Evolutionary conservation across 1,140 invertebrate genomes (phyloP).

Genomic region (Apocrypta bakeri): DNA sequence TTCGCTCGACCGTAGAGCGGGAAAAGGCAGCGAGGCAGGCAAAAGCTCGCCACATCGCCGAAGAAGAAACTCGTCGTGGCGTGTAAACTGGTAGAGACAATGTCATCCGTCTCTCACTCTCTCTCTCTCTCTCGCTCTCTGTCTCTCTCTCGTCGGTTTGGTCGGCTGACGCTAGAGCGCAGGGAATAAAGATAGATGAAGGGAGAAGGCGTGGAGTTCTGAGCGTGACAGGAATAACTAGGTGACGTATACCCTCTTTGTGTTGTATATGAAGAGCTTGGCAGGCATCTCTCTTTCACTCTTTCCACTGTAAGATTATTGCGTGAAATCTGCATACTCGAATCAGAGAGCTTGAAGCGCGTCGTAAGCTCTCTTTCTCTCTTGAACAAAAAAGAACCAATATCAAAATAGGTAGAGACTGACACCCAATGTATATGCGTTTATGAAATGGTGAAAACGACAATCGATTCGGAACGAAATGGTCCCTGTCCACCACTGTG

Average conservation of each 20-base stretch:
- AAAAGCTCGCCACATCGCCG: neutral
- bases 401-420: neutral
- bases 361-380: neutral
- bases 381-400: neutral
- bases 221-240: conserved; percentile 28
- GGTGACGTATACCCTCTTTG: neutral
- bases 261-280: conserved; percentile 8
- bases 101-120: neutral
- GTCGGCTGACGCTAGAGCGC: neutral
- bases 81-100: neutral
- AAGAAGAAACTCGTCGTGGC: neutral
- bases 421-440: neutral
- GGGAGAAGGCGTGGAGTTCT: neutral
- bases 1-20: neutral
- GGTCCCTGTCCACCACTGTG: neutral
- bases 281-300: neutral
- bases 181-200: conserved; percentile 2
- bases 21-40: neutral
- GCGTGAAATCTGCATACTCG: conserved; percentile 39
- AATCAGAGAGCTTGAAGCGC: neutral
- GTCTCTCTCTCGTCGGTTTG: neutral
- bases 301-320: conserved; percentile 24
- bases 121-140: too few relatives aligned
- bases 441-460: neutral
- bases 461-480: neutral